Percentiles rank a stretch among this genome's conserved stretches.
These are phyloP conservation scores for Psophia crepitans DNA, from an alignment of 2,113 vertebrate genomes.

Conservation along the genomic window DNA sequence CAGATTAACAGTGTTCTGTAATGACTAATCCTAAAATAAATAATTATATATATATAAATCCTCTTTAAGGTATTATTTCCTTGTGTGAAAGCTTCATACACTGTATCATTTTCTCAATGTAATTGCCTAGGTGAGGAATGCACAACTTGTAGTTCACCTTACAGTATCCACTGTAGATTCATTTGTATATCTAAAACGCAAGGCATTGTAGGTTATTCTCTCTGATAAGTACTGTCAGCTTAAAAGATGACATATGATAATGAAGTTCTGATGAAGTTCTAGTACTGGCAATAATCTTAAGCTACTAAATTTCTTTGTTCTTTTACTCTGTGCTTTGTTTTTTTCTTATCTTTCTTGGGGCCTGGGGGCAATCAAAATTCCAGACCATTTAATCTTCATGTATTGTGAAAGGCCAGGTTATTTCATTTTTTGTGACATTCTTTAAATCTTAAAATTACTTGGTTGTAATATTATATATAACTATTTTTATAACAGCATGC, in stretches of 20 bases:
- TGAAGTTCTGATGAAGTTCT: neutral
- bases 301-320: neutral
- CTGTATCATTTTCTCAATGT: neutral
- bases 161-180: neutral
- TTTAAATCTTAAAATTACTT: neutral
- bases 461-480: neutral
- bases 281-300: neutral
- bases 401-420: neutral
- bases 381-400: neutral
- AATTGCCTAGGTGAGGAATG: neutral
- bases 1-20: constrained; percentile 42
- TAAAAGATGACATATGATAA: neutral
- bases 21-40: constrained; percentile 44
- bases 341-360: neutral
- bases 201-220: neutral
- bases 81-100: neutral
- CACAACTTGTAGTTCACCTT: neutral
- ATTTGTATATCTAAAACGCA: neutral
- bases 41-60: neutral
- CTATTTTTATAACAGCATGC: neutral
- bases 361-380: neutral
- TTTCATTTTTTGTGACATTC: neutral
- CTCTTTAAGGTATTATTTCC: constrained; percentile 31
- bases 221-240: neutral
- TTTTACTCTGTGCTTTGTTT: neutral